Percentiles rank a stretch among this genome's conserved stretches.
phyloP scores from a whole-genome alignment of 2,113 vertebrate species.

The Chaetura pelagica region DNA sequence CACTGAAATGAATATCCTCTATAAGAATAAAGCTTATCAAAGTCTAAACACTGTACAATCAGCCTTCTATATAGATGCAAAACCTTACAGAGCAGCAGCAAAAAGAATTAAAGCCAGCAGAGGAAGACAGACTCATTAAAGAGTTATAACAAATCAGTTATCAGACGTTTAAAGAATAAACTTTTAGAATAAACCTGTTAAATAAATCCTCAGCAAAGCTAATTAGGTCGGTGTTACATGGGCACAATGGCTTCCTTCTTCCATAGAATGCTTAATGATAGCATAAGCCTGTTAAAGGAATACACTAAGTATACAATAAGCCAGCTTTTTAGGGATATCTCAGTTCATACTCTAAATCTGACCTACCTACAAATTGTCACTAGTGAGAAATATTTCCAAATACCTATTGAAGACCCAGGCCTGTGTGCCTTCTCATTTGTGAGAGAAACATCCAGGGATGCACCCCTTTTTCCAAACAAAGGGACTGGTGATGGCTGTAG shows the following conservation, averaged over 20 bases:
- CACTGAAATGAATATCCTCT: slow-evolving; percentile 30
- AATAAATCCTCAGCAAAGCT: slow-evolving; percentile 72
- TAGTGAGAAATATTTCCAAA: neutral
- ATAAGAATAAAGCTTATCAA: slow-evolving; percentile 66
- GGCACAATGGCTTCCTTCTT: slow-evolving; percentile 62
- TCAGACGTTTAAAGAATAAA: slow-evolving; percentile 74
- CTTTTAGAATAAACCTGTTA: slow-evolving; percentile 79
- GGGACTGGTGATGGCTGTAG: neutral
- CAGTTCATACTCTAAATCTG: slow-evolving; percentile 35
- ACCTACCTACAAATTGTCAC: slow-evolving; percentile 41
- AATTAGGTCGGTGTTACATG: slow-evolving; percentile 72
- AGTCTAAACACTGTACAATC: slow-evolving; percentile 46
- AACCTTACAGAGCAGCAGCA: slow-evolving; percentile 42
- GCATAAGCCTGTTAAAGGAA: slow-evolving; percentile 55
- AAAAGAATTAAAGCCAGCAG: slow-evolving; percentile 67
- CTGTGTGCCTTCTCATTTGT: neutral
- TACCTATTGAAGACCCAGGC: neutral
- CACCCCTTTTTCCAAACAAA: neutral
- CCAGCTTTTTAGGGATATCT: slow-evolving; percentile 30
- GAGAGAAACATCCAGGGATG: neutral
- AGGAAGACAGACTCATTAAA: slow-evolving; percentile 74
- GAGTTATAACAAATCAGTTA: slow-evolving; percentile 74
- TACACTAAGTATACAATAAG: slow-evolving; percentile 44
- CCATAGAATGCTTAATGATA: slow-evolving; percentile 53
- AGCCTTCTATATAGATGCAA: slow-evolving; percentile 1